Conservation (phyloP, 1,140 invertebrate species). For the Temnothorax curvispinosus region DNA sequence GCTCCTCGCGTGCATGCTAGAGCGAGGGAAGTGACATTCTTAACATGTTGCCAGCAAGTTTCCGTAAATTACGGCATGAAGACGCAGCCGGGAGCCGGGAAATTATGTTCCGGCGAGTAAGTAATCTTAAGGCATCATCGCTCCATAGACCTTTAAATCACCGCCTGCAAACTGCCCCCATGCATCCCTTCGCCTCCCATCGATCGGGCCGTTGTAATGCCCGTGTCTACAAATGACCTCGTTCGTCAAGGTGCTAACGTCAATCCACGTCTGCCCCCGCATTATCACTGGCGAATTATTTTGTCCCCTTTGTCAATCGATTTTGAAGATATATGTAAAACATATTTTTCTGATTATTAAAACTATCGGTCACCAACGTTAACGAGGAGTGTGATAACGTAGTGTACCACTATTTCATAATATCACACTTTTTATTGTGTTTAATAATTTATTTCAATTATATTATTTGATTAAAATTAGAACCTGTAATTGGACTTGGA, state of each 20-base stretch:
- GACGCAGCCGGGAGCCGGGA: slow-evolving; percentile 52
- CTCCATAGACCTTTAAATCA: slow-evolving; percentile 79
- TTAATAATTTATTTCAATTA: slow-evolving; percentile 16
- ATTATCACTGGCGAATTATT: slow-evolving; percentile 5
- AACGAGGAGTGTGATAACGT: background rate
- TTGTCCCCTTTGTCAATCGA: background rate
- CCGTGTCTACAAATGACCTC: slow-evolving; percentile 77
- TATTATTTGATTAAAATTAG: background rate
- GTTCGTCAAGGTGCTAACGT: slow-evolving; percentile 74
- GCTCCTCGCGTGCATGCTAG: background rate
- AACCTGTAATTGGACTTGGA: background rate
- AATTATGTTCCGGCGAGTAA: slow-evolving; percentile 74
- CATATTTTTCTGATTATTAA: background rate
- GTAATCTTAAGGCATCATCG: slow-evolving; percentile 77
- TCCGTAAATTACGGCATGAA: slow-evolving; percentile 57
- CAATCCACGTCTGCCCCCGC: background rate
- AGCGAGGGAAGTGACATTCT: slow-evolving; percentile 35
- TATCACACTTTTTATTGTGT: background rate
- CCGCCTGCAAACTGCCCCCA: slow-evolving; percentile 63
- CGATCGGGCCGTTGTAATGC: slow-evolving; percentile 69
- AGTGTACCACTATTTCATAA: background rate
- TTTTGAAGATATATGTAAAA: background rate
- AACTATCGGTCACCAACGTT: background rate
- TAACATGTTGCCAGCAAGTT: slow-evolving; percentile 52
- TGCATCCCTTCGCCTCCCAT: slow-evolving; percentile 24